These are phyloP conservation scores for Panthera tigris DNA, from an alignment of 2,113 vertebrate species.

Conservation along the genomic window DNA sequence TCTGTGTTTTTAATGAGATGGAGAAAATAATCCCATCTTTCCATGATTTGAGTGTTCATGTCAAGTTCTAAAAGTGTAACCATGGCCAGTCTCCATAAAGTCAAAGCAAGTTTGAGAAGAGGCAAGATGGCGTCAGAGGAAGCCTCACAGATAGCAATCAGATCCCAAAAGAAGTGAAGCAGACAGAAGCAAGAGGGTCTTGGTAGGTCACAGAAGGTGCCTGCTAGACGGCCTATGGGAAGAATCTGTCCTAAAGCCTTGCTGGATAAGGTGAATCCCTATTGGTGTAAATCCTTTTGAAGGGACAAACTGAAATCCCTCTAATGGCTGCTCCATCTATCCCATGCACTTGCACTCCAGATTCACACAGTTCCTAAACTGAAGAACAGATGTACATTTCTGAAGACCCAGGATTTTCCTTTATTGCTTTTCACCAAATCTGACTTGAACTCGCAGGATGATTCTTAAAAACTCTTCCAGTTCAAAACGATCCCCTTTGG, in stretches of 20 bases:
- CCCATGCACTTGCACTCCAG: not conserved
- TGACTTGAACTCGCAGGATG: not conserved
- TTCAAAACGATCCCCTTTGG: not conserved
- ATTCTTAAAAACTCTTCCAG: not conserved
- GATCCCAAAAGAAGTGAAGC: not conserved
- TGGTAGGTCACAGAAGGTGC: rapidly evolving
- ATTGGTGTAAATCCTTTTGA: not conserved
- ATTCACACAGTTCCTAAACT: not conserved
- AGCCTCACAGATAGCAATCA: not conserved
- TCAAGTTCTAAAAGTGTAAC: not conserved
- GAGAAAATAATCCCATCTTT: not conserved
- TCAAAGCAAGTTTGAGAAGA: not conserved
- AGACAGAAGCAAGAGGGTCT: not conserved
- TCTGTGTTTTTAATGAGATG: not conserved
- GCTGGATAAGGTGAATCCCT: not conserved
- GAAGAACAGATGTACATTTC: not conserved
- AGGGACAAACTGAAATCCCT: not conserved
- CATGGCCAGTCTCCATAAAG: not conserved
- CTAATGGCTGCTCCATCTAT: not conserved
- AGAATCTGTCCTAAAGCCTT: not conserved
- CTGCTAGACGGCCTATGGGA: rapidly evolving
- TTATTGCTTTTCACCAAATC: not conserved
- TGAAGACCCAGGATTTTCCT: not conserved
- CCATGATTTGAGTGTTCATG: not conserved
- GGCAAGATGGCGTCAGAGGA: not conserved